A percentile compares a stretch with the other conserved stretches of the same genome.
These are phyloP conservation scores for Agonopterix subpropinquella DNA, from an alignment of 2,888 invertebrate species.

Conservation along the genomic window DNA sequence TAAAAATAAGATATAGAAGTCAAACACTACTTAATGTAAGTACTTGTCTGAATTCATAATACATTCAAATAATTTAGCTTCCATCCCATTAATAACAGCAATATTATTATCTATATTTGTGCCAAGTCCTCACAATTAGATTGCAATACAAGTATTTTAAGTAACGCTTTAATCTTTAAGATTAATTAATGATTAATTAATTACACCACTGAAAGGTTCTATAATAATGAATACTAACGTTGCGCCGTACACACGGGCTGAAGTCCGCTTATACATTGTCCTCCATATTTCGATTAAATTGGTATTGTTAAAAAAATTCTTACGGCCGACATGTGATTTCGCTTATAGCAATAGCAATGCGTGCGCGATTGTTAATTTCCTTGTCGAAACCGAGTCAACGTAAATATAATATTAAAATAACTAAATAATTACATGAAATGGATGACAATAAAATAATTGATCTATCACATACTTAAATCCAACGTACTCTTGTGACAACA, in stretches of 20 bases:
- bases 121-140: constrained; percentile 32
- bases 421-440: no score
- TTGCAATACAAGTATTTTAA: constrained; percentile 25
- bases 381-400: no score
- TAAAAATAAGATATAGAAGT: constrained; percentile 10
- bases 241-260: no score
- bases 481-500: no score
- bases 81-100: constrained; percentile 3
- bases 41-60: constrained; percentile 30
- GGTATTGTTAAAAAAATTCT: not conserved
- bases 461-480: no score
- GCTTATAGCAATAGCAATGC: no score
- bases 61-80: constrained; percentile 14
- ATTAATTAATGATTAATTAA: constrained; percentile 6
- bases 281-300: not conserved
- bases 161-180: constrained; percentile 31
- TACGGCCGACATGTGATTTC: no score
- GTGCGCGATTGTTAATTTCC: no score
- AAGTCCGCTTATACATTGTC: not conserved
- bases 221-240: no score
- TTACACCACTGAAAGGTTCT: not conserved
- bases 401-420: no score
- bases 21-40: constrained; percentile 46
- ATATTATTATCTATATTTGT: constrained; percentile 25
- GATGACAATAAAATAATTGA: no score